Base-by-base conservation (phyloP, 2,113 vertebrate genomes). In the Hypocryptadius cinnamomeus region DNA sequence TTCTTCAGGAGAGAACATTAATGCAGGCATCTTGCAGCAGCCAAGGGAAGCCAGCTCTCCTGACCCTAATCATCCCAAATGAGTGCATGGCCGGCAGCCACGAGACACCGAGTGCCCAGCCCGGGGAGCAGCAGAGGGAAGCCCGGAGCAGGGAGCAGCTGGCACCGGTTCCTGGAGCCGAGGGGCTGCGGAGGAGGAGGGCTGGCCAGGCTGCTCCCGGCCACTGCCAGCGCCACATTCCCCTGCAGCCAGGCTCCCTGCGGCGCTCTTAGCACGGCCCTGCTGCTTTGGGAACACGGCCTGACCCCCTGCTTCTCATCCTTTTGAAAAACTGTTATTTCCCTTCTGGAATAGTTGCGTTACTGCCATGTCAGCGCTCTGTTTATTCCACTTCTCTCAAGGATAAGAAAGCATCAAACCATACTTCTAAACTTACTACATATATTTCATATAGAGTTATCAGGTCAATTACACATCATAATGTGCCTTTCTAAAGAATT, bases 31-130 rank as follows among this genome's bases (percentile, higher is more conserved):
- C 91, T 56, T 54, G 65, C 53, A 18, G 47, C 33, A 69, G 95
- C 88, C 70, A 54, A 80, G 71, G 76, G 79, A 77, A 95, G 92
- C 11, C 94, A 88, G 50, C 56, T 86, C 72, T 66, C 82, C 90
- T 94, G 88, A 79, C 79, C 93, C 76, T 60, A 50, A 88, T 92
- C 76, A 88, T 88, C 90, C 88, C 23, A 64, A 94, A 86, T 3
- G 79, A 59, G 60, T 1, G 35, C 6, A 4, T 94, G 93, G 95
- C 95, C 51, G 1, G 76, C 5, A 93, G 96, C 95, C 95, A 94
- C 64, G 40, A 85, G 92, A 18, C 21, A 4, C 3, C 2, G 71
- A 69, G 85, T 30, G 50, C 6, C 8, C 51, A 12, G 79, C 63
- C 66, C 1, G 89, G 79, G 76, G 47, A 87, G 81, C 48, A 3